Conservation (phyloP, 2,797 vertebrate species). For the Mormyrops attenuatus region DNA sequence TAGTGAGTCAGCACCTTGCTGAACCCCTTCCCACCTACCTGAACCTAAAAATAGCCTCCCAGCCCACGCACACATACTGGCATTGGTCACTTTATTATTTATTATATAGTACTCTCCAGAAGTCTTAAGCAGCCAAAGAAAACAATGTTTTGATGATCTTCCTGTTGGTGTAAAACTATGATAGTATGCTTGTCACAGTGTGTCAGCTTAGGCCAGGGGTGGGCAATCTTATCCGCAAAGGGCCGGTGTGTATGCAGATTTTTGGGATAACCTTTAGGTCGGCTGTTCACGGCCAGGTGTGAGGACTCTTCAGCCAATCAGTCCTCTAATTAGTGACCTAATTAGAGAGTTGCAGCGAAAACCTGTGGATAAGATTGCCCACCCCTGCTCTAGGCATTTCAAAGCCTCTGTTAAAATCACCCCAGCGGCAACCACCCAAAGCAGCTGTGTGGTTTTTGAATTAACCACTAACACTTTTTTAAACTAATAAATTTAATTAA, state of each 20-base stretch:
- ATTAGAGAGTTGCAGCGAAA: too few species aligned
- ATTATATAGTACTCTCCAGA: neutral
- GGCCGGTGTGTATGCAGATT: too few species aligned
- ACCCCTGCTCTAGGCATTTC: too few species aligned
- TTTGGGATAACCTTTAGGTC: too few species aligned
- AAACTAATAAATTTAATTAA: neutral
- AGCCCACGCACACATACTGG: neutral
- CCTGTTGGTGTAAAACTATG: neutral
- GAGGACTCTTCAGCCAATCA: too few species aligned
- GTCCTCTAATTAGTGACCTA: too few species aligned
- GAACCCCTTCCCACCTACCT: neutral
- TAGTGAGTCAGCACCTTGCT: neutral
- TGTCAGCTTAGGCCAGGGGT: too few species aligned
- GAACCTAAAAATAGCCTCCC: neutral
- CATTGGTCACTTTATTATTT: neutral
- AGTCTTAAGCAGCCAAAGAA: neutral
- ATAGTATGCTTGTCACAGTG: neutral
- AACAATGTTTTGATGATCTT: neutral
- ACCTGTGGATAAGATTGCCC: too few species aligned
- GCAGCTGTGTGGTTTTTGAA: neutral
- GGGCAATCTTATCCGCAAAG: too few species aligned
- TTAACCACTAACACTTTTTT: neutral
- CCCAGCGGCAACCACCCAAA: neutral
- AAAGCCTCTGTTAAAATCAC: neutral
- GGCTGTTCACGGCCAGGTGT: too few species aligned